A percentile compares a stretch with the other conserved stretches of the same genome.
phyloP scores from a whole-genome alignment of 92 coral and sea anemone species.

The Palythoa grandiflora region DNA sequence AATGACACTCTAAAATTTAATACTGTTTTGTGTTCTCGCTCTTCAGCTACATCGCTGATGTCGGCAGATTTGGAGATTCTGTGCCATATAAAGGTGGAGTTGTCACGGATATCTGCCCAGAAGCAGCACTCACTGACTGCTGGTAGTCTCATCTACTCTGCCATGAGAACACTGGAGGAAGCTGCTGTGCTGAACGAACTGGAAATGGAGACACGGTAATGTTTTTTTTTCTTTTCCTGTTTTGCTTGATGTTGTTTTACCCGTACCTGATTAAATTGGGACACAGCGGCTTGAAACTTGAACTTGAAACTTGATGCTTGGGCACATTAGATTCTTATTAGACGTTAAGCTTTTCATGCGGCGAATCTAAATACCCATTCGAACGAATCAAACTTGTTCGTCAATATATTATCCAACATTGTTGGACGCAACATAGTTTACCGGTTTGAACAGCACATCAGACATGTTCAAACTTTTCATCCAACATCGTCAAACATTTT shows the following conservation, averaged over 20 bases:
- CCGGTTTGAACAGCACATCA: too few relatives aligned
- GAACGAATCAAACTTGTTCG: too few relatives aligned
- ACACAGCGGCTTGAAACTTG: too few relatives aligned
- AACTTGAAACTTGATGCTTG: too few relatives aligned
- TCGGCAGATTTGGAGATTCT: conserved; percentile 86
- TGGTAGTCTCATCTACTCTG: conserved; percentile 81
- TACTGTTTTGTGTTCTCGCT: neutral
- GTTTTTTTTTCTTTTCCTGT: neutral
- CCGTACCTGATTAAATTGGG: neutral
- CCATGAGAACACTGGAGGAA: conserved; percentile 95
- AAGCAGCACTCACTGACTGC: conserved; percentile 81
- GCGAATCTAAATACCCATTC: too few relatives aligned
- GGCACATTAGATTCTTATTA: too few relatives aligned
- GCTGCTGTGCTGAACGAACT: conserved; percentile 89
- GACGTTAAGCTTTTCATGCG: too few relatives aligned
- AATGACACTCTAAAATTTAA: neutral
- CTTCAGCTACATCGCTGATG: conserved; percentile 67
- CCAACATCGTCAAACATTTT: too few relatives aligned
- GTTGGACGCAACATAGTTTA: too few relatives aligned
- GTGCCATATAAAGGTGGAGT: conserved; percentile 77
- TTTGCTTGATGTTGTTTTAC: neutral
- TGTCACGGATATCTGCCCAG: conserved; percentile 78
- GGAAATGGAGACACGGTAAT: conserved; percentile 84
- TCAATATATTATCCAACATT: too few relatives aligned
- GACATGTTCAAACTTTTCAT: too few relatives aligned